Base-by-base conservation (phyloP, 2,113 vertebrate genomes). In the Epinephelus fuscoguttatus region DNA sequence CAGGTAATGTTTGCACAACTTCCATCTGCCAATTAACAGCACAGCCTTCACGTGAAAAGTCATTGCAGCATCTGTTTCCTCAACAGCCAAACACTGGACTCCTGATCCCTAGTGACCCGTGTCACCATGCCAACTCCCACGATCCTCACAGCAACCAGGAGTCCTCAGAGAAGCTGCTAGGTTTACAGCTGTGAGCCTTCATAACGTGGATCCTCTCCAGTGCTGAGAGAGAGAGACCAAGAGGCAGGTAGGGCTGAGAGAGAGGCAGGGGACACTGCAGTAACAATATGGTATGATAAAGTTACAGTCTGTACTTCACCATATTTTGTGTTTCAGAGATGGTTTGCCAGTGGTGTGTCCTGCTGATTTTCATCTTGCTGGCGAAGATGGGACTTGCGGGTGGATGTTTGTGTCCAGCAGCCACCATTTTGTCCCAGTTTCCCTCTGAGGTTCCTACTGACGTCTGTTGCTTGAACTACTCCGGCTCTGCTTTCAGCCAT, bases 381-480 rank as follows among this genome's bases (percentile, higher is more conserved):
- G 25, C 81, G 75, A 80, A 63, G 49, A 88, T 67, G 11, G 74
- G 75, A 5, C 69, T 33, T 0, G 79, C 10, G 1, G 66, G 72
- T 0, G 78, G 77, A 21, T 98, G 96, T 71, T 88, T 87, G 76
- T 98, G 97, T 91, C 95, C 94, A 0, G n/a, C 73, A 11, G 89
- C 91, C 69, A 81, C 87, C 37, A 42, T 94, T 82, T 91, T 94
- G 88, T 67, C 92, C 64, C 90, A 73, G 66, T 95, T 96, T 81
- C 94, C 80, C 30, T 85, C 87, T 0, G 74, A 55, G 61, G 76
- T 94, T 0, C 81, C 90, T 1, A 56, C 83, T 0, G 90, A 93
- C 70, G 85, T 68, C 76, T 97, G 97, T 73, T 98, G 97, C 87
- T 86, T 97, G 88, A 98, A 97, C 90, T 95, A 94, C 90, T 97